A percentile compares a stretch with the other conserved stretches of the same genome.
Evolutionary conservation across 2,888 invertebrate genomes (phyloP).

Genomic region (Eledone cirrhosa): DNA sequence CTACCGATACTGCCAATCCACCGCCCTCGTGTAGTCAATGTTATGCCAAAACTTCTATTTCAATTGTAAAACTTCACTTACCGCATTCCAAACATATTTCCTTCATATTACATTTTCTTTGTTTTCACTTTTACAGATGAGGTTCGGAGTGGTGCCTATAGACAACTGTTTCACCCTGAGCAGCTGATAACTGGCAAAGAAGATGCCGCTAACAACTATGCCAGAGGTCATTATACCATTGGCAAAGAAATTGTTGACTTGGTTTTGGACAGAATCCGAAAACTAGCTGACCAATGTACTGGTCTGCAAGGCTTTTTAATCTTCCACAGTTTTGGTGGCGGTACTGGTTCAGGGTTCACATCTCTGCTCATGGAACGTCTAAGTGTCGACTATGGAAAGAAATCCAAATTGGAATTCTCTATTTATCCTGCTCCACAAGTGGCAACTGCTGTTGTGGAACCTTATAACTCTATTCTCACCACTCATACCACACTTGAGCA

Average conservation of each 20-base stretch:
- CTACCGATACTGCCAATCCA: too few relatives aligned
- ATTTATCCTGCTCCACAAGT: constrained; percentile 90
- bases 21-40: too few relatives aligned
- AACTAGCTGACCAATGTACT: constrained; percentile 39
- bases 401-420: constrained; percentile 88
- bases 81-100: too few relatives aligned
- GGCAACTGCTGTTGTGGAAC: constrained; percentile 92
- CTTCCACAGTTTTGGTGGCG: constrained; percentile 83
- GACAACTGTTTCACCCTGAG: constrained; percentile 65
- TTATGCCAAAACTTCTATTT: too few relatives aligned
- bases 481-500: constrained; percentile 94
- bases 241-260: constrained; percentile 79
- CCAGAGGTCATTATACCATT: constrained; percentile 81
- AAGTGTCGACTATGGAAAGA: constrained; percentile 80
- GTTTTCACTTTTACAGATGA: constrained; percentile 38
- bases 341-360: constrained; percentile 76
- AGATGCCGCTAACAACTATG: constrained; percentile 87
- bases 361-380: constrained; percentile 87
- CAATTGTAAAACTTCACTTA: too few relatives aligned
- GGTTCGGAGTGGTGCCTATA: constrained; percentile 59
- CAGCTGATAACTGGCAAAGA: constrained; percentile 74
- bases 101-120: too few relatives aligned
- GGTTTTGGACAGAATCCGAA: constrained; percentile 78
- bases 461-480: constrained; percentile 94
- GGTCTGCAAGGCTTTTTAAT: constrained; percentile 69